Base-by-base conservation (phyloP, 2,888 invertebrate genomes). In the Scaptomyza parva region DNA sequence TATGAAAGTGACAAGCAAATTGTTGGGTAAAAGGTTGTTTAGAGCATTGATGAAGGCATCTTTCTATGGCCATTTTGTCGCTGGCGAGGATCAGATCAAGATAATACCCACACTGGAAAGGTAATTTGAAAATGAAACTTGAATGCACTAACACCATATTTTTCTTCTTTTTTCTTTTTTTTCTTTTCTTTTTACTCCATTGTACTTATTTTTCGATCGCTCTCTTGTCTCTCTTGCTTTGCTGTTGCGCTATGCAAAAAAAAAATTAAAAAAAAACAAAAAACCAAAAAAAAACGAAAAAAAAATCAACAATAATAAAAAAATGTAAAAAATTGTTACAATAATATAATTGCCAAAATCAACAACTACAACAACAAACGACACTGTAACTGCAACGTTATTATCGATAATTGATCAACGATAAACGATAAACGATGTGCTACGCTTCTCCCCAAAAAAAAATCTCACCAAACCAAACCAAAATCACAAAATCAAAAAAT, bases 1-100 rank as follows among this genome's bases (percentile, higher is more conserved):
- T 88, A 97, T 98, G 97, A 97, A 96, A 92, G 81, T 95, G 50
- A 92, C 95, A 74, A 95, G 95, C 82, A 93, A 93, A 64, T 78
- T 98, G 59, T 91, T 98, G 65, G 99, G 99, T 33, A 95, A 96
- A 89, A 94, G 92, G 74, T 89, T 99, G 70, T 99, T 99, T 92
- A 94, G 95, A 70, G 87, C 92, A 70, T 77, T 97, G 67, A 98
- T 99, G 98, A 97, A 97, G 92, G 93, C 94, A 44, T 97, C 99
- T 22, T 99, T 99, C 93, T 99, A 99, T 92, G 99, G 99, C 8
- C 99, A 99, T 92, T 99, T 99, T 93, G 99, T 99, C 53, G 99
- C 99, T 52, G 99, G 99, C 61, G 97, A 98, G 91, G 97, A 98
- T 92, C 96, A 96, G 91, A 93, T 95, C 84, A 96, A 95, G 91